A percentile compares a stretch with the other conserved stretches of the same genome.
Evolutionary conservation across 2,797 vertebrate species (phyloP).

Genomic region (Chloroceryle inda): DNA sequence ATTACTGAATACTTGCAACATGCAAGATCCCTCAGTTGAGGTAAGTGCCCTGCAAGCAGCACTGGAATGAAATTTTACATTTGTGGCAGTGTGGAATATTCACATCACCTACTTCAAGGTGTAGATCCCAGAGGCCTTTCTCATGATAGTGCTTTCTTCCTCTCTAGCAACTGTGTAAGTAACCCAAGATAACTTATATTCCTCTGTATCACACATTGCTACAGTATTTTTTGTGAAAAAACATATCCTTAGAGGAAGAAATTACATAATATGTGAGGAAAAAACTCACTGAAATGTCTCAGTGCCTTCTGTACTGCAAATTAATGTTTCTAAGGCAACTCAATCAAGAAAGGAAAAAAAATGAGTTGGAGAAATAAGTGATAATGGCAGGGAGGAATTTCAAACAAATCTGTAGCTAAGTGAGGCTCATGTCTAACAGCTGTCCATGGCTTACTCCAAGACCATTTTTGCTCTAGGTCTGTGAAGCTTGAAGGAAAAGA

Average conservation of each 20-base stretch:
- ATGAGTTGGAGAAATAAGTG: background rate
- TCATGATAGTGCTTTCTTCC: background rate
- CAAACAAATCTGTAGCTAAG: background rate
- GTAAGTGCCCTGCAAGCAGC: background rate
- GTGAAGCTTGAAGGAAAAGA: background rate
- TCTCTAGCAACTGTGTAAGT: background rate
- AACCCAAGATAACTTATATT: background rate
- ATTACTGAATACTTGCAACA: background rate
- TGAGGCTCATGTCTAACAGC: background rate
- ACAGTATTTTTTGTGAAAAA: background rate
- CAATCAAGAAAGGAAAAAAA: background rate
- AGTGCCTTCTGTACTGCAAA: background rate
- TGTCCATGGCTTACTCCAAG: background rate
- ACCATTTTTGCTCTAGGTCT: background rate
- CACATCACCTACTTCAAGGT: background rate
- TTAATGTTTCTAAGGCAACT: background rate
- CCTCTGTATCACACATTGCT: background rate
- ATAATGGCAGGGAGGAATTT: background rate
- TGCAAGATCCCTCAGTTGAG: background rate
- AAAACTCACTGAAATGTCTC: background rate
- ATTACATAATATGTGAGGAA: background rate
- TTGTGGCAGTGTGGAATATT: background rate
- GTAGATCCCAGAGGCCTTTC: background rate
- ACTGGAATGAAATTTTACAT: background rate
- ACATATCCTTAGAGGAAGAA: background rate